Evolutionary conservation across 2,888 invertebrate genomes (phyloP), one percentile per base, ranked within the genome.

Genomic region (Plebejus anna): DNA sequence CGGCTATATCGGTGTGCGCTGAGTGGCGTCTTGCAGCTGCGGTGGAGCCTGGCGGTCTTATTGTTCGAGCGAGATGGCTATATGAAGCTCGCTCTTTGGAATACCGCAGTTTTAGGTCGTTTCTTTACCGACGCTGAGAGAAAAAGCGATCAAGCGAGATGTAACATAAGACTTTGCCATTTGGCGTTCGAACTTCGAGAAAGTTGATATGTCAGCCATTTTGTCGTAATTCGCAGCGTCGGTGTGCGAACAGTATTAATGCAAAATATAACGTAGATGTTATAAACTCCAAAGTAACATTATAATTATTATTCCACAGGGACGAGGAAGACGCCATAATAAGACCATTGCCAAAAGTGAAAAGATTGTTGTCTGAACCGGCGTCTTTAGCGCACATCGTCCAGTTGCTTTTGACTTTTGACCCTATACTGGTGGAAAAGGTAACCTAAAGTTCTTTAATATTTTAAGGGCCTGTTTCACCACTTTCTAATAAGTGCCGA

Each of bases 381-480:
- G 96, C 96, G 75, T 97, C 97, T 84, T 91, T 99, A 81, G 98
- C 99, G 57, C 99, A 99, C 86, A 96, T 99, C 70, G 99, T 99
- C 0, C 98, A 98, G 89, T 94, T 99, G 75, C 94, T 99, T 82
- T 94, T 99, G 76, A 99, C 99, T 0, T 99, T 99, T 89, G 99
- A 99, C 91, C 99, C 99, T 0, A 96, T 98, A 47, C 94, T 99
- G 76, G 98, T 99, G 9, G 99, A 99, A 89, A 97, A 98, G 91
- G 93, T 92, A 80, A 79, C 70, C 11, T 28, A 1, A 59, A 55
- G 6, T 13, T 13, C 70, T 73, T n/a, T 4, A 16, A 55, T 51
- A 55, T 1, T 55, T 16, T 4, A 55, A 4, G 11, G 22, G 22
- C 22, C 22, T 22, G 22, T 22, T 22, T 22, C 22, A 22, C 22